These are phyloP conservation scores for Daptonema setosum DNA, from an alignment of 2,888 invertebrate genomes.

Conservation along the genomic window DNA sequence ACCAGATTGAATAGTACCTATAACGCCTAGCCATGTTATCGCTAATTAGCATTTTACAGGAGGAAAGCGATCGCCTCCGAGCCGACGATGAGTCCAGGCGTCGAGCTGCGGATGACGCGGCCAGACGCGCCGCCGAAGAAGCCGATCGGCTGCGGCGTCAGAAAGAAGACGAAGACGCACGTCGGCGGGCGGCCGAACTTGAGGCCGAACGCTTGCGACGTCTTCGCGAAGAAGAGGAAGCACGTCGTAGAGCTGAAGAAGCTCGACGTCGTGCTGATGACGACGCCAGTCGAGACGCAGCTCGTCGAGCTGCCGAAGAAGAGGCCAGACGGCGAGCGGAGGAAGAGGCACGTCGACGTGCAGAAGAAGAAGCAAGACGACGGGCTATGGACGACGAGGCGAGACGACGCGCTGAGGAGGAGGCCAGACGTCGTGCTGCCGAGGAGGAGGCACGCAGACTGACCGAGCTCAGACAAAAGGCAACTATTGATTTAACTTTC, in stretches of 20 bases:
- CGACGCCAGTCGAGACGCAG: constrained; percentile 16
- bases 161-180: constrained; percentile 17
- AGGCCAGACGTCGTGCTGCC: constrained; percentile 6
- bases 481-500: not conserved
- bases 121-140: constrained; percentile 13
- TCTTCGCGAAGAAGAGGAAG: constrained; percentile 12
- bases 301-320: constrained; percentile 11
- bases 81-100: constrained; percentile 24
- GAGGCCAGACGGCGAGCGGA: constrained; percentile 23
- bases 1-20: no score
- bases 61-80: constrained; percentile 23
- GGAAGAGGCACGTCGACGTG: constrained; percentile 24
- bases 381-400: constrained; percentile 10
- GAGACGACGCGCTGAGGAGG: constrained; percentile 5
- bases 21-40: no score
- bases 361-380: constrained; percentile 12
- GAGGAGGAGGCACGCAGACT: constrained; percentile 3
- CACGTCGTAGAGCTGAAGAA: constrained; percentile 4
- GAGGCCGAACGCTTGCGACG: constrained; percentile 18
- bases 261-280: constrained; percentile 4
- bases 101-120: constrained; percentile 21
- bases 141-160: constrained; percentile 17
- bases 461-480: not conserved
- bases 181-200: constrained; percentile 15
- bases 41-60: no score